Base-by-base conservation (phyloP, 2,797 vertebrate genomes). In the Emydoidea blandingii region DNA sequence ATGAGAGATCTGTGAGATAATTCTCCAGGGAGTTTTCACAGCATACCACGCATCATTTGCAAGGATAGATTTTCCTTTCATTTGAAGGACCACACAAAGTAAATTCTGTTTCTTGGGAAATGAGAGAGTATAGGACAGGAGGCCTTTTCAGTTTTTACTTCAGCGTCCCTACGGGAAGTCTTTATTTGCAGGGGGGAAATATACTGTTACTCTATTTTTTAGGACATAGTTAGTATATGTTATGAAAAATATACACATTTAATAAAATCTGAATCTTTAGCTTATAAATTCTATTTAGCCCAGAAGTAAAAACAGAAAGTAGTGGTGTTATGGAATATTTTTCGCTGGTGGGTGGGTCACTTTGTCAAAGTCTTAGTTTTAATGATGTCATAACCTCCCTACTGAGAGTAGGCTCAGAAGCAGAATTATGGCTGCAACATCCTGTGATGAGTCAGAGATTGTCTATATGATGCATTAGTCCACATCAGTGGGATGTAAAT, bases 61-160 rank as follows among this genome's bases (percentile, higher is more conserved):
- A 89, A 92, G 93, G 90, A 96, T 94, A 97, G 84, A 54, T 94
- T 97, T 96, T 87, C 94, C 92, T 97, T 96, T 97, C 80, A 79
- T 79, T 91, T 88, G 83, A 68, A 88, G 92, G 93, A 94, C 87
- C 94, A 91, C 88, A 89, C 92, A 93, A 91, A 96, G 96, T 95
- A 97, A 96, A 95, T 94, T 93, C 90, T 88, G 86, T 95, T 97
- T 95, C 97, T 95, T 82, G 83, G 84, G 91, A 87, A 95, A 85
- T 96, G 93, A 87, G 92, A 88, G 83, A 95, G 91, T 94, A 92
- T 84, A 87, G 86, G 89, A 94, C 91, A 94, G 94, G 86, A 89
- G 92, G 44, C 89, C 79, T 95, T 93, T 95, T 97, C 87, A 95
- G 57, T 56, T 96, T 94, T 87, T 79, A 31, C 54, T 74, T 96